Conservation (phyloP, 1,140 invertebrate genomes). For the Uloborus diversus region DNA sequence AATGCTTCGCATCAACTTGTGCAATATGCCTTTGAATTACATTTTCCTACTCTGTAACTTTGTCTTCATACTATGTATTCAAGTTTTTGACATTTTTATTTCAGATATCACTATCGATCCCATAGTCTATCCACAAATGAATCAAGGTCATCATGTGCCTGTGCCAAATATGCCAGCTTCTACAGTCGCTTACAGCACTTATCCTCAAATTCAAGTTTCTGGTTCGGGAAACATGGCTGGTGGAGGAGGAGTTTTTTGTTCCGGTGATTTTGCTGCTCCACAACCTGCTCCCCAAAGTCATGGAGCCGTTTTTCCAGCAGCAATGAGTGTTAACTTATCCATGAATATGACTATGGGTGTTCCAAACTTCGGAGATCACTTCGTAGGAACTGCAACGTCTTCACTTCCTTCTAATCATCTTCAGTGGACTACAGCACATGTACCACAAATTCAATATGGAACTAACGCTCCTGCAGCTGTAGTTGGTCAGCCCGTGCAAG, state of each 20-base stretch:
- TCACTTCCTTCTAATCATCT: slow-evolving; percentile 16
- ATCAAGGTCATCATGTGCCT: slow-evolving; percentile 71
- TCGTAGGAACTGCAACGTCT: slow-evolving; percentile 24
- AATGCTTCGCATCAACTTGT: no score
- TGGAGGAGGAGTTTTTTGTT: slow-evolving; percentile 10
- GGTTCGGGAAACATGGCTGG: background rate
- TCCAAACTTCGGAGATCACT: slow-evolving; percentile 30
- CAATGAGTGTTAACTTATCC: slow-evolving; percentile 56
- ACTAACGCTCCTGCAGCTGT: slow-evolving; percentile 14
- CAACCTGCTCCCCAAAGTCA: background rate
- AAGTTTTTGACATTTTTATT: no score
- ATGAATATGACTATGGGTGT: slow-evolving; percentile 58
- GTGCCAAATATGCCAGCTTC: slow-evolving; percentile 62
- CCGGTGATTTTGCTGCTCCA: background rate
- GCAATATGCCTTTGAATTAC: no score
- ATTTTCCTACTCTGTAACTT: no score
- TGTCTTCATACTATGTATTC: background rate
- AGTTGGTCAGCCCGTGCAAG: slow-evolving; percentile 50
- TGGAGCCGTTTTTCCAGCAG: slow-evolving; percentile 23
- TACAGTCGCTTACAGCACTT: background rate
- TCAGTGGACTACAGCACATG: slow-evolving; percentile 26
- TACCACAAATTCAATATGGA: slow-evolving; percentile 64
- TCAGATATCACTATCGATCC: slow-evolving; percentile 88
- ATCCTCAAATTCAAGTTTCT: slow-evolving; percentile 51
- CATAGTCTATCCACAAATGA: slow-evolving; percentile 70